Base-by-base conservation (phyloP, 2,797 vertebrate genomes). In the Scolopax rusticola region DNA sequence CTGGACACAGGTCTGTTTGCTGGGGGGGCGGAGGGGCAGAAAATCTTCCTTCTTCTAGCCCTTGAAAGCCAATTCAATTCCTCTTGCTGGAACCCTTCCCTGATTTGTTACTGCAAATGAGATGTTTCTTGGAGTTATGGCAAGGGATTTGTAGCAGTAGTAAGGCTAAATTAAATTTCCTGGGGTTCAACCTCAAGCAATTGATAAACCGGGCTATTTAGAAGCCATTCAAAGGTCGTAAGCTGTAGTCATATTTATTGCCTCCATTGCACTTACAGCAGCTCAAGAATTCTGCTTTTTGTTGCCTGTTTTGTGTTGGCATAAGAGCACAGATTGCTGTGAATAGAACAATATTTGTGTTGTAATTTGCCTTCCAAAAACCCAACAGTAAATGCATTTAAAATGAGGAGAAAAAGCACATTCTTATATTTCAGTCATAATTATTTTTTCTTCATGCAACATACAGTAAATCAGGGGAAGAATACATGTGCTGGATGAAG, bases 81-180 rank as follows among this genome's bases (percentile, higher is more conserved):
- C 41, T 95, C 47, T 65, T 40, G 11, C 70, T 96, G 71, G 61
- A 86, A 33, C 21, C 41, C 59, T 67, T 80, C 40, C 15, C 28
- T 33, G 23, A 27, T 78, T 56, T 84, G 15, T 75, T 76, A 43
- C 28, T 75, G 50, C 15, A 36, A 75, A 90, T 54, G 10, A 60
- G 43, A 48, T 41, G 25, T 27, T 93, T 40, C 84, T 79, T 45
- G 57, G 74, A 89, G 84, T 32, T 40, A 28, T 18, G 15, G 50
- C 54, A 82, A 75, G 60, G 33, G 33, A 73, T 65, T 51, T 82
- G 54, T 73, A 68, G 59, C 59, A 79, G 47, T 47, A 70, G 71
- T 53, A 85, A 85, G 38, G n/a, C 70, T 83, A 63, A 89, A 95
- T 84, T 79, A 54, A 65, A 87, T 93, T 95, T 92, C 71, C 71